Evolutionary conservation across 2,888 invertebrate species (phyloP), one percentile per base, ranked within the genome.

Genomic region (Athetis lepigone): DNA sequence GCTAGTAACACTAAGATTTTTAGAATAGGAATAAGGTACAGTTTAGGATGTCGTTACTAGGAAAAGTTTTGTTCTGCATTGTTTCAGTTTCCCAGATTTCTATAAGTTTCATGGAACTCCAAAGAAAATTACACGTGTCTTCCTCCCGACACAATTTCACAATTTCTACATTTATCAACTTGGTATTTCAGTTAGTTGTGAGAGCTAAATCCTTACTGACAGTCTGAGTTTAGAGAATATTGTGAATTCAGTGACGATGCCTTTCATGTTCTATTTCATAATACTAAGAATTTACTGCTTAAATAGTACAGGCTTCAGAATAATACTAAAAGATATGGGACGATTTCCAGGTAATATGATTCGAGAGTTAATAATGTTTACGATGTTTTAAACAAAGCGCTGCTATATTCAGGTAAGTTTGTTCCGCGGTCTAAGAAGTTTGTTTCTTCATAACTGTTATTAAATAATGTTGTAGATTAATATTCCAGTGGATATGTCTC

Each of bases 11-110:
- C 21, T 33, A 40, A 25, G 18, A 18, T 23, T 43, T 57, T 37
- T 21, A 66, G 11, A 62, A 8, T 21, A 29, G 25, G 49, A 65
- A 50, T 72, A 23, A 23, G 11, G 9, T 39, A 25, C 27, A 50
- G 18, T 40, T 72, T 13, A 33, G 9, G 6, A 4, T 16, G 43
- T 46, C 4, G n/a, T 4, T 36, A 21, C 58, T 43, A 19, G n/a
- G 36, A 37, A 19, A 52, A 52, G 19, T 27, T 59, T 50, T 37
- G 51, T 37, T 42, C 9, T 29, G 11, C 27, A 23, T 13, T 2
- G 8, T 16, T 27, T 36, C n/a, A 9, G 9, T 21, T 21, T 19
- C 36, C 9, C n/a, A 16, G 8, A 13, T 29, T 33, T 27, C 19
- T 1, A 16, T 13, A 13, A 0, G 3, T 6, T 42, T 18, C n/a